Base-by-base conservation (phyloP, 2,888 invertebrate species). In the Halictus quadricinctus region DNA sequence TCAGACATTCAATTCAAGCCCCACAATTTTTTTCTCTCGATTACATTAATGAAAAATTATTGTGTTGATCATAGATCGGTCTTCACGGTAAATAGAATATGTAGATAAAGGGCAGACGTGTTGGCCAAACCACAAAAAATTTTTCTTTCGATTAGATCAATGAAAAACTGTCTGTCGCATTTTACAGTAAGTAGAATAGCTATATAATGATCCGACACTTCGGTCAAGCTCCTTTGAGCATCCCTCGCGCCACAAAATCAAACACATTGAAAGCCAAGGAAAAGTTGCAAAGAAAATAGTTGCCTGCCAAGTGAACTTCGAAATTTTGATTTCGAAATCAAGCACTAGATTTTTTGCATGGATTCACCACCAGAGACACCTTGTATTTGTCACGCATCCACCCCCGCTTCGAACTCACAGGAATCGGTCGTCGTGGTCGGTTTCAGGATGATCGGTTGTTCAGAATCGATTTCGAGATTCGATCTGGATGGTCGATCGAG, bases 371-470 rank as follows among this genome's bases (percentile, higher is more conserved):
- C 64, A 64, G 64, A 64, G 64, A 36, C 64, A 29, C 64, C 64
- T 64, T 8, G 64, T 64, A 64, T 18, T 8, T 18, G 7, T 64
- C 29, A 18, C 64, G 64, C 64, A 64, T 29, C 64, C 64, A 58
- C 58, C 58, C 58, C 12, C n/a, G 29, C 29, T 36, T 7, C 18
- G 64, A 29, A 64, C 64, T 64, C 64, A 64, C 64, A 36, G 64
- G 29, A 18, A 64, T 64, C 36, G 18, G 29, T 29, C 18, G 29
- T 36, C 29, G 64, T 8, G 64, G 64, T 18, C 64, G 29, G 64
- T 64, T 64, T 64, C 64, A 64, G 29, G 64, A 64, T 64, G 64
- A 64, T 64, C 64, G 64, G 64, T 64, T 64, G 64, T 64, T 64
- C 36, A 15, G 64, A 25, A 69, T 41, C 41, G 69, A 69, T 69